phyloP scores from a whole-genome alignment of 1,140 invertebrate species.

The Macrocentrus cingulum region DNA sequence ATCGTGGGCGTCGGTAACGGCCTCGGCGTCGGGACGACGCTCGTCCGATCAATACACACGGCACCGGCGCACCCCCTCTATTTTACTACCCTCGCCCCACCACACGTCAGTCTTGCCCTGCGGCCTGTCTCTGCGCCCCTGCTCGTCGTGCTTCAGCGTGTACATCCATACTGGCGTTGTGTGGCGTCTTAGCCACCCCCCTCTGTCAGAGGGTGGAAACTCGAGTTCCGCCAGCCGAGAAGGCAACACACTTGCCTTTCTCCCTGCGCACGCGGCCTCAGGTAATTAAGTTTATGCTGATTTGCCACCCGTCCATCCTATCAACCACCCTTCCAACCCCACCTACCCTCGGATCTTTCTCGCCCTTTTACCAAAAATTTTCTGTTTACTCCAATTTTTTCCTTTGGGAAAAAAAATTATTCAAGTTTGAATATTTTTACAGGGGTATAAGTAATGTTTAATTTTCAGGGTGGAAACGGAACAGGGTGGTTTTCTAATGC shows the following conservation, averaged over 20 bases:
- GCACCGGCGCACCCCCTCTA: slow-evolving; percentile 32
- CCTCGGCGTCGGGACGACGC: slow-evolving; percentile 25
- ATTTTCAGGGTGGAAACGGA: no score
- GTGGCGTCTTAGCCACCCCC: slow-evolving; percentile 8
- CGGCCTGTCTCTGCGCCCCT: neutral
- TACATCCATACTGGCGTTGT: no score
- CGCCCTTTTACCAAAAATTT: no score
- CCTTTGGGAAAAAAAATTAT: no score
- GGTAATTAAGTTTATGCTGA: slow-evolving; percentile 33
- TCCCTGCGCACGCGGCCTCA: neutral
- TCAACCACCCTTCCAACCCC: slow-evolving; percentile 6
- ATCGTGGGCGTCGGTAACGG: slow-evolving; percentile 36
- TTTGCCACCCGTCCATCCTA: slow-evolving; percentile 19
- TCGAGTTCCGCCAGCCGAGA: neutral
- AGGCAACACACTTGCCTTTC: slow-evolving; percentile 8
- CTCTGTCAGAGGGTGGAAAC: slow-evolving; percentile 1
- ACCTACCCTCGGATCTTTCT: no score
- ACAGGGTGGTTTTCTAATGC: no score
- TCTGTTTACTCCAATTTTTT: no score
- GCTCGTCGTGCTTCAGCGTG: no score
- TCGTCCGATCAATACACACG: slow-evolving; percentile 50
- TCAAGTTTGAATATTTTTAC: no score
- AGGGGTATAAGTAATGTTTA: no score
- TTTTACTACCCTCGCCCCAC: slow-evolving; percentile 4
- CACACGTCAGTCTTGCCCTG: slow-evolving; percentile 3